These are phyloP conservation scores for Misgurnus anguillicaudatus DNA, from an alignment of 2,113 vertebrate species.

Conservation along the genomic window DNA sequence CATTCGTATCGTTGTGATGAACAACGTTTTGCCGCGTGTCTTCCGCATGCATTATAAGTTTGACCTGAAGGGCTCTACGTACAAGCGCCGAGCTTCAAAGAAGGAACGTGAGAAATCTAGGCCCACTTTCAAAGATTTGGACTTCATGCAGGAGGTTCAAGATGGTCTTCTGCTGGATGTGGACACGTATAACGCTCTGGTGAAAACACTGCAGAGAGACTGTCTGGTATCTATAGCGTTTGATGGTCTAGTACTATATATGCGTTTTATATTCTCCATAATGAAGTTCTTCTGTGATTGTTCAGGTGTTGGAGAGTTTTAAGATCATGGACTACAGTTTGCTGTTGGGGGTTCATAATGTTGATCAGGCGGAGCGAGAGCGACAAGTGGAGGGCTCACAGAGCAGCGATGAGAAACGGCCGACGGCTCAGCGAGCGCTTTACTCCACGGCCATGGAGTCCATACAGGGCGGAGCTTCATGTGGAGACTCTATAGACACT, in stretches of 20 bases:
- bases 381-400: constrained; percentile 82
- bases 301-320: constrained; percentile 95
- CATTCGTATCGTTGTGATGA: constrained; percentile 95
- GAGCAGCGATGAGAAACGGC: constrained; percentile 84
- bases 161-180: constrained; percentile 90
- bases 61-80: constrained; percentile 96
- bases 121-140: constrained; percentile 95
- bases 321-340: constrained; percentile 99
- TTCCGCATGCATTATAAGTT: constrained; percentile 98
- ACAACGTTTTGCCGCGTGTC: constrained; percentile 91
- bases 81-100: constrained; percentile 91
- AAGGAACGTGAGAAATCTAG: constrained; percentile 94
- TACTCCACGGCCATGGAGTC: constrained; percentile 99
- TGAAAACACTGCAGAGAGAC: constrained; percentile 93
- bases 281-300: not conserved
- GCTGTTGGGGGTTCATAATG: constrained; percentile 91
- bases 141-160: constrained; percentile 90
- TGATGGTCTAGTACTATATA: no score
- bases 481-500: constrained; percentile 87
- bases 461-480: constrained; percentile 90
- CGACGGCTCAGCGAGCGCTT: constrained; percentile 86
- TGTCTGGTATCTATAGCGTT: constrained; percentile 79
- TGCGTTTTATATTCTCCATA: not conserved
- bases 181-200: constrained; percentile 87
- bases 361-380: constrained; percentile 87